Evolutionary conservation across 2,888 invertebrate species (phyloP), one percentile per base, ranked within the genome.

Genomic region (Conops quadrifasciatus): DNA sequence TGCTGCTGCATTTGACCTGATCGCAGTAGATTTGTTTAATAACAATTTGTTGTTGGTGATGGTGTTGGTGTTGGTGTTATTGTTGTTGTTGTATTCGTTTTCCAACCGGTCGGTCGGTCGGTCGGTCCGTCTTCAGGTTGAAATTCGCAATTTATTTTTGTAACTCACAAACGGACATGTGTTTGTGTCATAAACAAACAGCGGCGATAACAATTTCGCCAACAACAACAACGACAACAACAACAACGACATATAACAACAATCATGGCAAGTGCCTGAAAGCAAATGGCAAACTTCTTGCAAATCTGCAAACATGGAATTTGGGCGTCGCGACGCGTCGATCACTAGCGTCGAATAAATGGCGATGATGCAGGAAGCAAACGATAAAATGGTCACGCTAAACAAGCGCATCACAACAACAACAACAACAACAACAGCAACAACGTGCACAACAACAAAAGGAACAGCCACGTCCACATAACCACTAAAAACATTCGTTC

Each of bases 301-400:
- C 36, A 49, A 60, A 68, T 51, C 62, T 68, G 62, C 62, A 68
- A 62, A 68, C 68, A 62, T 62, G 68, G 62, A 68, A 68, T 68
- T 68, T 68, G 68, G 68, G 68, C 68, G 68, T 67, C 49, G n/a
- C n/a, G n/a, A n/a, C n/a, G n/a, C n/a, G n/a, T n/a, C n/a, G 59
- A 67, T 67, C 59, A 60, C 59, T n/a, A n/a, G n/a, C n/a, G n/a
- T 36, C 68, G 28, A 62, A 68, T 68, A 51, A 68, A 62, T 62
- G 36, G 26, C 36, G 51, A 62, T 30, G 68, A 51, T 60, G 68
- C 68, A 68, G 68, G 68, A 68, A 68, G 68, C 68, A 68, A 68
- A 62, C 51, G 60, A 51, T 62, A 47, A 49, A 60, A 68, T 24
- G n/a, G 28, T 16, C n/a, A 60, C 15, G 60, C 68, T 21, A 26